Evolutionary conservation across 1,140 invertebrate genomes (phyloP).

Genomic region (Chionoecetes opilio): DNA sequence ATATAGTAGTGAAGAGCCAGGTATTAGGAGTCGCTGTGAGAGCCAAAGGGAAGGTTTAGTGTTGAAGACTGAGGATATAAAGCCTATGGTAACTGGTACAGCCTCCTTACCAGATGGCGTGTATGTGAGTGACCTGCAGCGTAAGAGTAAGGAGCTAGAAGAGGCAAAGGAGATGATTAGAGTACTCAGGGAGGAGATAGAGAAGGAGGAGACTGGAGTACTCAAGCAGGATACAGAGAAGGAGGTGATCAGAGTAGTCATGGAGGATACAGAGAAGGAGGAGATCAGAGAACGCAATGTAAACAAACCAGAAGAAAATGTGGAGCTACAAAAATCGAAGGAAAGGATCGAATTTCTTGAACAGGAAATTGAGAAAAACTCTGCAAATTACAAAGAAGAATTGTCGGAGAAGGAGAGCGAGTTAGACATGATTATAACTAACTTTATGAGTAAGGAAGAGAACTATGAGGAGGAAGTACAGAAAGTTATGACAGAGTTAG

Average conservation of each 20-base stretch:
- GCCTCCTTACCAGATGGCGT: not conserved
- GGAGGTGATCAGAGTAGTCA: not conserved
- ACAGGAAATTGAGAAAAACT: conserved; percentile 31
- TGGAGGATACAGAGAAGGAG: not conserved
- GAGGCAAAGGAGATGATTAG: not conserved
- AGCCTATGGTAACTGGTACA: not conserved
- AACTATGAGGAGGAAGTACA: conserved; percentile 12
- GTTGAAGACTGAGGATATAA: not conserved
- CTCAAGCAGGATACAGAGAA: not conserved
- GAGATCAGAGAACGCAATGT: not conserved
- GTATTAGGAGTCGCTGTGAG: not conserved
- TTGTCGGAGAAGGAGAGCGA: conserved; percentile 70
- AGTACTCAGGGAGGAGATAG: not conserved
- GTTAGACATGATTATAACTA: conserved; percentile 60
- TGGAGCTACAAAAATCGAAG: not conserved
- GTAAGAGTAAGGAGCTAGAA: not conserved
- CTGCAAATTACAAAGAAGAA: conserved; percentile 1
- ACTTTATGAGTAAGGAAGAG: conserved; percentile 69
- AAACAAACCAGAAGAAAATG: conserved; percentile 40
- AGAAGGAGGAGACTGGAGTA: not conserved
- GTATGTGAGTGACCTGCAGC: not conserved
- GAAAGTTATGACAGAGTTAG: not conserved
- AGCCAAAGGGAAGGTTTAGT: not conserved
- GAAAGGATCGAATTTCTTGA: conserved; percentile 39
- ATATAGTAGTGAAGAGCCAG: conserved; percentile 32